Conservation (phyloP, 2,797 vertebrate species). For the Cirrhinus mrigala region DNA sequence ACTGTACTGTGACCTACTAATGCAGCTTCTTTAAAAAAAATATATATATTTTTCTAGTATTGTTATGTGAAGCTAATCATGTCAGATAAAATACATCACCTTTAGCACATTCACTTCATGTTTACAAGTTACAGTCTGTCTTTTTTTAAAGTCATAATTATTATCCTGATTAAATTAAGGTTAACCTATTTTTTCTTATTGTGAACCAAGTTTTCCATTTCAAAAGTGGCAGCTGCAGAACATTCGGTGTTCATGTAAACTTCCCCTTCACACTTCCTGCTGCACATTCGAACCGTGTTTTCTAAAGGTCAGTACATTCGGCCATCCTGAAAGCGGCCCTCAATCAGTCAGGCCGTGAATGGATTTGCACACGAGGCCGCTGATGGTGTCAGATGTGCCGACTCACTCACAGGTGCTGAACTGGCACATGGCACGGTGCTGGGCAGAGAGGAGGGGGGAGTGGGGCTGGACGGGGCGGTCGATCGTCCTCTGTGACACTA, state of each 20-base stretch:
- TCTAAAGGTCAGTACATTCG: constrained; percentile 47
- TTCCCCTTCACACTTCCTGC: constrained; percentile 34
- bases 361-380: constrained; percentile 2
- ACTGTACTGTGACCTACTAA: not conserved
- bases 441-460: constrained; percentile 40
- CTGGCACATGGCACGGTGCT: constrained; percentile 65
- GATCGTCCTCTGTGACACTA: constrained; percentile 31
- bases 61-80: not conserved
- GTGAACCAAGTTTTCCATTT: constrained; percentile 12
- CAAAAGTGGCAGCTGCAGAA: constrained; percentile 13
- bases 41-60: not conserved
- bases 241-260: not conserved
- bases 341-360: constrained; percentile 34
- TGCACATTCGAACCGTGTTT: not conserved
- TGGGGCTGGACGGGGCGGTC: not conserved
- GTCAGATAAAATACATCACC: not conserved
- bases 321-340: constrained; percentile 25
- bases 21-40: not conserved
- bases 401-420: constrained; percentile 61
- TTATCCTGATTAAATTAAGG: not conserved
- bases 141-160: not conserved
- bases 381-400: constrained; percentile 22
- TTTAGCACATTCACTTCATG: not conserved
- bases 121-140: not conserved
- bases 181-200: not conserved